Evolutionary conservation across 1,140 invertebrate species (phyloP), one percentile per base, ranked within the genome.

Genomic region (Euglossa dilemma): DNA sequence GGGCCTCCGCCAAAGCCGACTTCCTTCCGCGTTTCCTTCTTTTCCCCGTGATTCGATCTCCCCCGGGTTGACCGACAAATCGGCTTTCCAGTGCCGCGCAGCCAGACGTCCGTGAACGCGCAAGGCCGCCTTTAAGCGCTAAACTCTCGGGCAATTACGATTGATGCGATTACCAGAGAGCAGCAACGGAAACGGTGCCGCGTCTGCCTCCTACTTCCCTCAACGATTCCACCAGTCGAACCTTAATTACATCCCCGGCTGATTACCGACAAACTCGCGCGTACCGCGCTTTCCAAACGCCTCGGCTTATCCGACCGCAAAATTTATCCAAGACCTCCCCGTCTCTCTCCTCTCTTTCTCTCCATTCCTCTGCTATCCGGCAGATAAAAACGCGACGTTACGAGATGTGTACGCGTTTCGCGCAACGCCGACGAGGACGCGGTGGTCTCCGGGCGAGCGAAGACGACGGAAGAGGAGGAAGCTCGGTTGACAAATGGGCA

Each of bases 401-500:
- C 11, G 52, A 54, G 11, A 14, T 12, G 14, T 2, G 1, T 18
- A 54, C 9, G 4, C 16, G 12, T 54, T 54, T 16, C 52, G 52
- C 11, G 52, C 12, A 16, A 16, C 4, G 12, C n/a, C n/a, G n/a
- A n/a, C n/a, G n/a, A n/a, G n/a, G n/a, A n/a, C n/a, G n/a, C n/a
- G n/a, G n/a, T n/a, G n/a, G n/a, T 54, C 52, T 18, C 12, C 16
- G 12, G 14, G 52, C 14, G 52, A 12, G 52, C 16, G 5, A 16
- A 14, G 16, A 6, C 2, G 52, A 0, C 0, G 18, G 5, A 16
- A 6, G 16, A 12, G 52, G 0, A 5, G 52, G 36, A 36, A 36
- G 36, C 4, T 16, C n/a, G 1, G 80, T 47, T 82, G 86, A 87
- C 82, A 84, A 87, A 87, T 84, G 76, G 56, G 25, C 61, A 43